These are phyloP conservation scores for Cataglyphis albicans DNA, from an alignment of 2,888 invertebrate genomes.

Conservation along the genomic window DNA sequence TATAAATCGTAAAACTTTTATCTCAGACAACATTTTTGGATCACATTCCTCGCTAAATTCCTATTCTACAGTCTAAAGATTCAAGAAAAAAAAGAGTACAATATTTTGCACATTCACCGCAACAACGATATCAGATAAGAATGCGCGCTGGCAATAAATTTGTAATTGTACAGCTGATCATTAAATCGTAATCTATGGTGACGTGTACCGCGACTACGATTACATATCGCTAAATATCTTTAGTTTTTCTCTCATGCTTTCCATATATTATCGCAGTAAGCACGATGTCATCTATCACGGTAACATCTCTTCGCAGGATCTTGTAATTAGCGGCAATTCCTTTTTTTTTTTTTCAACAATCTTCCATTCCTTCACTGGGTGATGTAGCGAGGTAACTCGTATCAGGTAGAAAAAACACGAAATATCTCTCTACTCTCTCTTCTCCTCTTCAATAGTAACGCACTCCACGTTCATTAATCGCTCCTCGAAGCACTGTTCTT, in stretches of 20 bases:
- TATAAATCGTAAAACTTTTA: not conserved
- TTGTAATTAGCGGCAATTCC: not conserved
- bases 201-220: not conserved
- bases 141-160: slow-evolving; percentile 10
- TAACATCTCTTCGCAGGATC: not conserved
- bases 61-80: not conserved
- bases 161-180: slow-evolving; percentile 24
- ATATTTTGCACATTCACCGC: slow-evolving; percentile 1
- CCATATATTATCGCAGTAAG: not conserved
- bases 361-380: not conserved
- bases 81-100: not conserved
- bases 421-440: not conserved
- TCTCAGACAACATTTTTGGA: not conserved
- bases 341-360: slow-evolving; percentile 3
- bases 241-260: slow-evolving; percentile 3
- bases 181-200: not conserved
- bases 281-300: not conserved
- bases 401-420: not conserved
- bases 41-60: not conserved
- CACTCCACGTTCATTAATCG: slow-evolving; percentile 56
- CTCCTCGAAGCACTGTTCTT: slow-evolving; percentile 49
- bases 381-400: not conserved
- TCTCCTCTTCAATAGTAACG: slow-evolving; percentile 59
- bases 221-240: slow-evolving; percentile 18
- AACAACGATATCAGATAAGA: slow-evolving; percentile 17